A percentile compares a stretch with the other conserved stretches of the same genome.
Evolutionary conservation across 1,140 invertebrate species (phyloP).

Genomic region (Eriocheir sinensis): DNA sequence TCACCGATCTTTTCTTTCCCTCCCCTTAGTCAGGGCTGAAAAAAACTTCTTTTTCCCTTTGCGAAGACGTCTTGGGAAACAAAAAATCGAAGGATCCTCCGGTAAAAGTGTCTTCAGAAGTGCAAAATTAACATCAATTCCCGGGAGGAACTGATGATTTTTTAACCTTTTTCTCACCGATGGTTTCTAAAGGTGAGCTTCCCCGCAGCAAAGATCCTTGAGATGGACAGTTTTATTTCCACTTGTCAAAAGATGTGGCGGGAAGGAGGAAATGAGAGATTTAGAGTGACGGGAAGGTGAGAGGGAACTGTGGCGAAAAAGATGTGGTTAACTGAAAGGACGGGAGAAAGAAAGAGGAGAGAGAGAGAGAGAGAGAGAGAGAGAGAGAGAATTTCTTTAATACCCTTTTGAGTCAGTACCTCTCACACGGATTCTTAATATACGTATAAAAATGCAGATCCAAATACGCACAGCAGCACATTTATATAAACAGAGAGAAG

Average conservation of each 20-base stretch:
- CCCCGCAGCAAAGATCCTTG: conserved; percentile 12
- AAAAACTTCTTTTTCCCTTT: not conserved
- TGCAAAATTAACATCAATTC: not conserved
- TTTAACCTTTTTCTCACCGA: not conserved
- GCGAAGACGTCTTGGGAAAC: not conserved
- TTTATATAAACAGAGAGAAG: not conserved
- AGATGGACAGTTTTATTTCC: conserved; percentile 3
- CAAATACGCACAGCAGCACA: too few species aligned
- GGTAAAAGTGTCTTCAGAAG: conserved; percentile 4
- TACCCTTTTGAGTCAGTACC: too few species aligned
- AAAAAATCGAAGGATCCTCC: not conserved
- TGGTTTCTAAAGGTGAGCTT: not conserved
- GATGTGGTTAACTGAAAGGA: not conserved
- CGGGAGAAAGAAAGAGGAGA: not conserved
- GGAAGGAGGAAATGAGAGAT: not conserved
- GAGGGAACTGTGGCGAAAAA: conserved; percentile 4
- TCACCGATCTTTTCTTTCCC: not conserved
- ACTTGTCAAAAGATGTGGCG: conserved; percentile 20
- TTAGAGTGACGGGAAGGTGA: not conserved
- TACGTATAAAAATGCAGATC: too few species aligned
- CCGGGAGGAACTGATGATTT: not conserved
- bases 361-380: conserved; percentile 42
- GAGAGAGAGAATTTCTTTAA: conserved; percentile 46
- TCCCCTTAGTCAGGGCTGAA: not conserved
- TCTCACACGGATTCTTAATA: too few species aligned